phyloP scores from a whole-genome alignment of 2,113 vertebrate species.

The Varanus salvator region DNA sequence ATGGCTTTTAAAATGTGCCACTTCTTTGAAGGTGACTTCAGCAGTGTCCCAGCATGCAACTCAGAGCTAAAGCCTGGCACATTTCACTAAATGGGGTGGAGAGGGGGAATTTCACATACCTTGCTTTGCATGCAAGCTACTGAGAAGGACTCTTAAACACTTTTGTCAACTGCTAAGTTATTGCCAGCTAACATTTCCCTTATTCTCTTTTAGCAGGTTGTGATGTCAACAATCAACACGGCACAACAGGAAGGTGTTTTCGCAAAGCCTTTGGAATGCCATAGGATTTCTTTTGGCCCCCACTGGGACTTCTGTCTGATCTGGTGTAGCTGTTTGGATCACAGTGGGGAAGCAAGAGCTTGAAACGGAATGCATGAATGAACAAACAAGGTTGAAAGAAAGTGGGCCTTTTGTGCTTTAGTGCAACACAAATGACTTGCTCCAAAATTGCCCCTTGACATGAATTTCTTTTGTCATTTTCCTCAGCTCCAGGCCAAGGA shows the following conservation, averaged over 20 bases:
- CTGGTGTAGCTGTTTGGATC: slow-evolving; percentile 57
- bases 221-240: slow-evolving; percentile 35
- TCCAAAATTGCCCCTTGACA: slow-evolving; percentile 51
- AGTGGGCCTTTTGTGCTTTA: slow-evolving; percentile 45
- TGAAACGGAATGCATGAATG: slow-evolving; percentile 73
- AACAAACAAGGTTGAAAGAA: slow-evolving; percentile 56
- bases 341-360: slow-evolving; percentile 44
- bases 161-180: slow-evolving; percentile 12
- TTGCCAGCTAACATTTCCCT: slow-evolving; percentile 19
- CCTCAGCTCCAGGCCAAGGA: slow-evolving; percentile 33
- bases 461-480: slow-evolving; percentile 52
- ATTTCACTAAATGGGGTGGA: not conserved
- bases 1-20: not conserved
- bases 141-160: not conserved
- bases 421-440: slow-evolving; percentile 44
- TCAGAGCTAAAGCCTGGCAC: not conserved
- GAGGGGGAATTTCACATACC: not conserved
- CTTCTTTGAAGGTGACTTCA: not conserved
- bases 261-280: slow-evolving; percentile 58
- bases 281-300: slow-evolving; percentile 42
- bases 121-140: not conserved
- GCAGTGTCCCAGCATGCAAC: not conserved
- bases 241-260: slow-evolving; percentile 32
- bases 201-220: slow-evolving; percentile 32
- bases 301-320: slow-evolving; percentile 53